Base-by-base conservation (phyloP, 2,888 invertebrate species). In the Sclerodermus sp. region DNA sequence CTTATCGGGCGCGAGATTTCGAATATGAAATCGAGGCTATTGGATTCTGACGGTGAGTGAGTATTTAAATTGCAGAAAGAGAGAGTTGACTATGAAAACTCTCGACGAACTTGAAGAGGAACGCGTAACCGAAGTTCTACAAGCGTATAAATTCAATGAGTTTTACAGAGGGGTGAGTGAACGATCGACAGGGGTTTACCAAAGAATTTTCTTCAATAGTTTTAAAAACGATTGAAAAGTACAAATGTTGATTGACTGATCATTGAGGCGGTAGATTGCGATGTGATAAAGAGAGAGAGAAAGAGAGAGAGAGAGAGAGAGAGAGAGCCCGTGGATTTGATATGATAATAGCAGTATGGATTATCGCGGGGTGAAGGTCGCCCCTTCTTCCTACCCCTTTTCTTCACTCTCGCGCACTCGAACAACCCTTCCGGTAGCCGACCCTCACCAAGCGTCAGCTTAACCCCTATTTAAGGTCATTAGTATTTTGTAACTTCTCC, bases 291-390 rank as follows among this genome's bases (percentile, higher is more conserved):
- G 12, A n/a, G 13, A 4, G 34, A 34, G 34, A 12, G 34, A 8
- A 13, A 12, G 34, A 30, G 30, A 30, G 30, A 30, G 30, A 30
- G 30, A 30, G 30, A 30, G 30, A 30, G 30, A 30, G n/a, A n/a
- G n/a, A n/a, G n/a, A n/a, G n/a, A n/a, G n/a, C n/a, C n/a, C n/a
- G n/a, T n/a, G 34, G 48, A 44, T 58, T 50, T 12, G 55, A 49
- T 66, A 68, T 63, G 68, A 68, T 66, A 70, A 70, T 69, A 66
- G 58, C 59, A 57, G 66, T 64, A 70, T 67, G 68, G 67, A 73
- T 74, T 72, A 70, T 67, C 68, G 65, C 57, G 68, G 68, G 73
- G 72, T 70, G 68, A 73, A 74, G 73, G 74, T 71, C 67, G 60
- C 42, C 50, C 49, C 52, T 45, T 52, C 53, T 52, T 51, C 57